Conservation (phyloP, 2,888 invertebrate species). For the Candidula unifasciata region DNA sequence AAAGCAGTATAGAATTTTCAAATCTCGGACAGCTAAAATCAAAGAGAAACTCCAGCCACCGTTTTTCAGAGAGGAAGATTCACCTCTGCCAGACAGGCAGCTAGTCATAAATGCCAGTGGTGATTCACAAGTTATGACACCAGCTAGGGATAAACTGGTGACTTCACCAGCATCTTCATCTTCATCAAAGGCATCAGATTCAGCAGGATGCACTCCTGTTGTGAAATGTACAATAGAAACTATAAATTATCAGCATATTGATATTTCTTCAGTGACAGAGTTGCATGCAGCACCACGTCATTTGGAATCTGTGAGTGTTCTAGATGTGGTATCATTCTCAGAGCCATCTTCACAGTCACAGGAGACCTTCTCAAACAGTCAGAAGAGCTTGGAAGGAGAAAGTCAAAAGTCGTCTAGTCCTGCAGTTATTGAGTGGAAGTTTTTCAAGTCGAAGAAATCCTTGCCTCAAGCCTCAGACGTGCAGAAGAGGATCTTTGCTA, state of each 20-base stretch:
- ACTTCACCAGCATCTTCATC: not conserved
- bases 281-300: slow-evolving; percentile 33
- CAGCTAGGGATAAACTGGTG: not conserved
- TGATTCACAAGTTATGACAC: slow-evolving; percentile 6
- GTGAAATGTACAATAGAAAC: slow-evolving; percentile 6
- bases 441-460: slow-evolving; percentile 68
- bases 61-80: slow-evolving; percentile 29
- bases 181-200: slow-evolving; percentile 7
- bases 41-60: slow-evolving; percentile 30
- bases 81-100: not conserved
- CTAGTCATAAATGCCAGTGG: slow-evolving; percentile 27
- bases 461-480: slow-evolving; percentile 45
- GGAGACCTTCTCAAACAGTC: slow-evolving; percentile 38
- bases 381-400: slow-evolving; percentile 53
- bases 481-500: slow-evolving; percentile 51
- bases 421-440: slow-evolving; percentile 55
- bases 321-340: too few relatives aligned
- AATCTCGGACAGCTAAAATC: slow-evolving; percentile 53
- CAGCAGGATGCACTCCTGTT: slow-evolving; percentile 7
- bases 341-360: slow-evolving; percentile 7
- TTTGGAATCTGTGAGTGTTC: too few relatives aligned
- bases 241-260: slow-evolving; percentile 16
- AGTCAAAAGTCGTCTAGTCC: slow-evolving; percentile 57
- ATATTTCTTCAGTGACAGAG: slow-evolving; percentile 35
- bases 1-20: slow-evolving; percentile 57